Conservation (phyloP, 35 echinoderm and acorn worm genomes). For the Hemicentrotus pulcherrimus region DNA sequence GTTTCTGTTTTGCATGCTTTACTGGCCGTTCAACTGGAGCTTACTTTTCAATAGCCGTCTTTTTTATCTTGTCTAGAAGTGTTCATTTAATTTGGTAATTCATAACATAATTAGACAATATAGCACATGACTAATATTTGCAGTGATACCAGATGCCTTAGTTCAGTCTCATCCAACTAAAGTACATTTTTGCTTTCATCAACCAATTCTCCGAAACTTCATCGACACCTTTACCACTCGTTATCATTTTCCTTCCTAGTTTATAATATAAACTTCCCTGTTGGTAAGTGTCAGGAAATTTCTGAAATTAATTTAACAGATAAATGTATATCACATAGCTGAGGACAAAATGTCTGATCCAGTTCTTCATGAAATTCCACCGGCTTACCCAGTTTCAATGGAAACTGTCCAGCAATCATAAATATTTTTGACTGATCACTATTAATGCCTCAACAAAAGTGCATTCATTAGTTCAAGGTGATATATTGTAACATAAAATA, state of each 20-base stretch:
- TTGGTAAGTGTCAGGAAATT: background rate
- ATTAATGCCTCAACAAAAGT: too few species aligned
- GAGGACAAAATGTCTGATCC: background rate
- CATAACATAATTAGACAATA: too few species aligned
- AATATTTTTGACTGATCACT: too few species aligned
- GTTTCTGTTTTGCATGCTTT: background rate
- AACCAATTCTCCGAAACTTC: background rate
- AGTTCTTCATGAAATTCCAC: background rate
- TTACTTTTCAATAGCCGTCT: background rate
- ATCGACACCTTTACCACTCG: background rate
- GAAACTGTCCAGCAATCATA: too few species aligned
- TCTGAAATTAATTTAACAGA: background rate
- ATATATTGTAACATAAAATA: too few species aligned
- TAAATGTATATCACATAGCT: background rate
- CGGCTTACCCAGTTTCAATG: too few species aligned
- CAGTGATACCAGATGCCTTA: background rate
- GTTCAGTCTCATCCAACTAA: background rate
- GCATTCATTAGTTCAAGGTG: too few species aligned
- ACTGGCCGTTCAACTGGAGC: background rate
- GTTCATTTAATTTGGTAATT: background rate
- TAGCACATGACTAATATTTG: background rate
- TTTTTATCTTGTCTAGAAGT: background rate
- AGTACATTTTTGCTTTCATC: background rate
- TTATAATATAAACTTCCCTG: background rate
- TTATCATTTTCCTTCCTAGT: background rate